Evolutionary conservation across 2,888 invertebrate genomes (phyloP).

Genomic region (Apotomis turbidana): DNA sequence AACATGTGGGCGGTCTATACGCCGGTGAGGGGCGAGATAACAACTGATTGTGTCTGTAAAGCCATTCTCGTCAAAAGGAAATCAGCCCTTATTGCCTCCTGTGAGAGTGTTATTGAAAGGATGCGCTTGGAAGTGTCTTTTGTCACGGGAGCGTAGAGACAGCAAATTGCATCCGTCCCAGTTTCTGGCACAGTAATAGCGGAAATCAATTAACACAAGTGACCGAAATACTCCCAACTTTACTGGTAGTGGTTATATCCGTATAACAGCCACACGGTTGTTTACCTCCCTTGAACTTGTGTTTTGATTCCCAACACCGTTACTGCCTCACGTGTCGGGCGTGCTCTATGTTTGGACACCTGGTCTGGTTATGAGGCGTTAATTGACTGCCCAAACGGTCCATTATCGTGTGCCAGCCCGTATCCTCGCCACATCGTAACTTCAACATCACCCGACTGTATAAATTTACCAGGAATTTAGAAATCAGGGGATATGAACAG

Average conservation of each 20-base stretch:
- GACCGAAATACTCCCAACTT: slow-evolving; percentile 19
- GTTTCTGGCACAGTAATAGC: slow-evolving; percentile 9
- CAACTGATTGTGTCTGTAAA: slow-evolving; percentile 41
- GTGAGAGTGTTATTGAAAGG: slow-evolving; percentile 23
- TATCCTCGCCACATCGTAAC: slow-evolving; percentile 28
- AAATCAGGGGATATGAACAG: neutral
- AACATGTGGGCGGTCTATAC: slow-evolving; percentile 52
- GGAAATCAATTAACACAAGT: slow-evolving; percentile 18
- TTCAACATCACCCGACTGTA: neutral
- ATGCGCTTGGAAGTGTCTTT: slow-evolving; percentile 34
- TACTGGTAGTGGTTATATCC: neutral
- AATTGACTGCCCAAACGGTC: slow-evolving; percentile 44
- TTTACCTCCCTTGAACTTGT: slow-evolving; percentile 24
- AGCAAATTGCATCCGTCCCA: slow-evolving; percentile 30
- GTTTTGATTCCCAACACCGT: slow-evolving; percentile 34
- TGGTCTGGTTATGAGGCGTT: slow-evolving; percentile 43
- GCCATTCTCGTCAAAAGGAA: slow-evolving; percentile 9
- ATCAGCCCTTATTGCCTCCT: slow-evolving; percentile 12
- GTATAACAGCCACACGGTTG: neutral
- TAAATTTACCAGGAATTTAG: neutral
- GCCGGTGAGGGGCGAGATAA: slow-evolving; percentile 63
- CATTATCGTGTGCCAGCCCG: slow-evolving; percentile 30
- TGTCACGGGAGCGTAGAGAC: slow-evolving; percentile 14
- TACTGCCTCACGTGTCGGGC: slow-evolving; percentile 21
- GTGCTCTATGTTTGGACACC: slow-evolving; percentile 46